Conservation (phyloP, 2,797 vertebrate species). For the Thaleichthys pacificus region DNA sequence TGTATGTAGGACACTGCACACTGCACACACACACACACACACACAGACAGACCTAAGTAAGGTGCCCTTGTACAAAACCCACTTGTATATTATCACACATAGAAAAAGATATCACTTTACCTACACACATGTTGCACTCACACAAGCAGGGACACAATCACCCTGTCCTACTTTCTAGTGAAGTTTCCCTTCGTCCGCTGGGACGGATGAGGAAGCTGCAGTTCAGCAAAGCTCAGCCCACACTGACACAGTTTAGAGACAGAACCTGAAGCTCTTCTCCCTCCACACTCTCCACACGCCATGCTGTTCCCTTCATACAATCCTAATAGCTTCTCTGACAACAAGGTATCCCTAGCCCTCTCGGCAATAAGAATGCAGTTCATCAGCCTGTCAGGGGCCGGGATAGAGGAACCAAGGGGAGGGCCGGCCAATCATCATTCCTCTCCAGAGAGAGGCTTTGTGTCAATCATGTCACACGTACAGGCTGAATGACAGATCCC, state of each 20-base stretch:
- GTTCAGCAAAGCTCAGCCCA: constrained; percentile 46
- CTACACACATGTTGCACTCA: neutral
- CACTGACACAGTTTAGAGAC: neutral
- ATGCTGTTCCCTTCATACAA: neutral
- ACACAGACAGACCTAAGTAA: neutral
- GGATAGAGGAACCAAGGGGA: neutral
- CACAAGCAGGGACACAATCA: neutral
- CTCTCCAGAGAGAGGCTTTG: constrained; percentile 11
- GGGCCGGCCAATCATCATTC: neutral
- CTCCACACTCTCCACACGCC: constrained; percentile 13
- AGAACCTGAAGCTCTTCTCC: constrained; percentile 25
- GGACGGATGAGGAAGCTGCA: constrained; percentile 49
- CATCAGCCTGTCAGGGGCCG: neutral
- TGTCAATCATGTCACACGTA: constrained; percentile 18
- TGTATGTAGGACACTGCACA: constrained; percentile 8
- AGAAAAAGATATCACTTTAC: no score
- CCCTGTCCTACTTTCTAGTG: constrained; percentile 53
- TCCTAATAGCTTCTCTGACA: neutral
- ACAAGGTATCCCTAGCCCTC: neutral
- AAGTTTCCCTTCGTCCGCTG: constrained; percentile 36
- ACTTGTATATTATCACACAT: no score
- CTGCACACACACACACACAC: constrained; percentile 6
- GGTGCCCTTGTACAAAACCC: no score
- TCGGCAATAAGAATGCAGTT: neutral
- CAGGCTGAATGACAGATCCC: constrained; percentile 35